Base-by-base conservation (phyloP, 2,888 invertebrate species). In the Leptura quadrifasciata region DNA sequence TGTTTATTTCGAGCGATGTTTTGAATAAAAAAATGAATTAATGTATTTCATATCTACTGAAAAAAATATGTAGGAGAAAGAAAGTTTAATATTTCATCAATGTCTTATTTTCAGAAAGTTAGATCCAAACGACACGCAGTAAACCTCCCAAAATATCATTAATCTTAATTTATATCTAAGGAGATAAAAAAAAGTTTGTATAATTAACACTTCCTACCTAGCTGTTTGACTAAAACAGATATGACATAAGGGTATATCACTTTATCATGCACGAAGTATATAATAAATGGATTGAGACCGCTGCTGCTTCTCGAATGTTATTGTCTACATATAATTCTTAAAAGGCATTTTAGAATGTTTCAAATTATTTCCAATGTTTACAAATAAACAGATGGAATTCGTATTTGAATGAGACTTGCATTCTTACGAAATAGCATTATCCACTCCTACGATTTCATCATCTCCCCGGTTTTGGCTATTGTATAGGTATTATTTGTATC, bases 161-260 rank as follows among this genome's bases (percentile, higher is more conserved):
- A 68, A 68, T 68, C 68, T 68, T 68, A 68, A 68, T 68, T 68
- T 68, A 68, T 68, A 68, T 68, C 31, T 68, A 35, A 68, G 68
- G 55, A 54, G 68, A 68, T 68, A 68, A 68, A 68, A 65, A 65
- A 68, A 57, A 21, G 54, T 68, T 68, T 57, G 55, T 68, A 68
- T 55, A 68, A 57, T 68, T 68, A 68, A 68, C 68, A 68, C 31
- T 57, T 57, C 55, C 55, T 68, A 68, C 68, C 54, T 68, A 68
- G 54, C n/a, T 35, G 9, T 67, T 54, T 52, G 55, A 68, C 68
- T 68, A 57, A 55, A 55, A 55, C 55, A 31, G 54, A 68, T 68
- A 68, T 68, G 68, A 55, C 55, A 68, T 57, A 31, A 55, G 55
- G 54, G 68, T 57, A 27, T 68, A 68, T 68, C 68, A 35, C 55